Conservation (phyloP, 2,888 invertebrate genomes). For the Cremastinae sp. region DNA sequence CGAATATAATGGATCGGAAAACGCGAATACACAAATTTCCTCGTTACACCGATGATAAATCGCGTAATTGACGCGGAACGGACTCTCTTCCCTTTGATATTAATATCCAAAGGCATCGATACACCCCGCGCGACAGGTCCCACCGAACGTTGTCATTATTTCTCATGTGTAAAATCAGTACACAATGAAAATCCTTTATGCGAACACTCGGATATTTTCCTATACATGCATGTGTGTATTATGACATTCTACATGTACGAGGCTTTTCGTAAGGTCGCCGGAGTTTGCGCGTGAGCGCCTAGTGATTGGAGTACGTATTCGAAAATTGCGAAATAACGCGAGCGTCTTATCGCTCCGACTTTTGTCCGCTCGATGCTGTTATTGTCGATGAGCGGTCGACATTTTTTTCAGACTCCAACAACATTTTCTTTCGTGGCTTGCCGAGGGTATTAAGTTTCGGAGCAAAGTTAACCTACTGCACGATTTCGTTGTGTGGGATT, state of each 20-base stretch:
- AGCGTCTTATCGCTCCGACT: not conserved
- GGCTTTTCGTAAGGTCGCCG: conserved; percentile 17
- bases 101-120: conserved; percentile 2
- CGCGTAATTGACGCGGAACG: conserved; percentile 3
- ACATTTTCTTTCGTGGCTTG: conserved; percentile 17
- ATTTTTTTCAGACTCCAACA: not conserved
- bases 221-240: conserved; percentile 7
- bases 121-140: not conserved
- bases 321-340: conserved; percentile 42
- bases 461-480: not conserved
- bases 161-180: conserved; percentile 25
- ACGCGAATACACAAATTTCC: not conserved
- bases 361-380: not conserved
- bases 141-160: conserved; percentile 29
- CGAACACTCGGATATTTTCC: conserved; percentile 1
- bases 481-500: not conserved
- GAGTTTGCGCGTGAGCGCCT: conserved; percentile 55
- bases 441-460: conserved; percentile 22
- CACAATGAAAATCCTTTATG: conserved; percentile 10
- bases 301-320: conserved; percentile 25
- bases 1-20: not conserved
- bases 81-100: not conserved
- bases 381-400: not conserved
- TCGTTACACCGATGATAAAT: not conserved
- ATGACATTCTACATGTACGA: not conserved